Base-by-base conservation (phyloP, 2,113 vertebrate species). In the Salvelinus fontinalis region DNA sequence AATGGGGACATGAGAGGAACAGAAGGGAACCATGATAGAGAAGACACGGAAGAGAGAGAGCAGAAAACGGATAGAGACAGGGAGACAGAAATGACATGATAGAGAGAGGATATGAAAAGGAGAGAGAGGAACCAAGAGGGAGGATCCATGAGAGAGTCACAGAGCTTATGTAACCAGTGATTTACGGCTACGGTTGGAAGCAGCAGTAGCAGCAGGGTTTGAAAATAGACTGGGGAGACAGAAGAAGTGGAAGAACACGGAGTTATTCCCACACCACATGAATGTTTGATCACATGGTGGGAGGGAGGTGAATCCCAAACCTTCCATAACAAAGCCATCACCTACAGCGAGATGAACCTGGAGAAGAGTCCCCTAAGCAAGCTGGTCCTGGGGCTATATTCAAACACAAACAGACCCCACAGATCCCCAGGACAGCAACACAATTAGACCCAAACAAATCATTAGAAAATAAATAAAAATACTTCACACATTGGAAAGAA, bases 211-310 rank as follows among this genome's bases (percentile, higher is more conserved):
- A 67, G 65, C 26, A 29, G 78, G 67, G 77, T 64, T 90, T 91
- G 88, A 89, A 93, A 93, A 93, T 92, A 93, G 92, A 92, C 87
- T 83, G 85, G 84, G 90, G 89, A 90, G 86, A 44, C 39, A 11
- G 39, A 44, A 44, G 39, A 44, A 44, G 39, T 44, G 39, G 8
- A 83, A 11, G 39, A 44, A 74, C 89, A 92, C 85, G 67, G 79
- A 90, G 91, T 86, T 85, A 86, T 90, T 93, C 92, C 89, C 91
- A 79, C 80, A 84, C 78, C 79, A 74, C 81, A 89, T 75, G 71
- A 81, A 87, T 80, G 79, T 76, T 85, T 83, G 85, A 34, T 34
- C 34, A 34, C 34, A 34, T 8, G 34, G 6, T 34, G 34, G 34
- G 34, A 34, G 34, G 34, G 39, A 44, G 39, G 39, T 39, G 34